Base-by-base conservation (phyloP, 2,888 invertebrate species). In the Argyresthia albistria region DNA sequence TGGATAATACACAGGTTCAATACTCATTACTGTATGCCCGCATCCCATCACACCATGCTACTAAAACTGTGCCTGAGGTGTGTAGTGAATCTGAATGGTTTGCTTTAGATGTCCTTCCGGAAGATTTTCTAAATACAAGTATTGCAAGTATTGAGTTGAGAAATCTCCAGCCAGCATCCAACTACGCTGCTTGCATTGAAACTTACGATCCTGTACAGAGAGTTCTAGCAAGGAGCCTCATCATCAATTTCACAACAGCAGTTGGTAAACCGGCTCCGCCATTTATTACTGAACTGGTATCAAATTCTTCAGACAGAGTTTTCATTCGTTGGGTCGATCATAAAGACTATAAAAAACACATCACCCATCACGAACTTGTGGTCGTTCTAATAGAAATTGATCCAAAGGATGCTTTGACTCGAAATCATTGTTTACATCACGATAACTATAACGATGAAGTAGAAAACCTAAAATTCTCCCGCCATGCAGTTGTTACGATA, bases 61-160 rank as follows among this genome's bases (percentile, higher is more conserved):
- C 63, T 10, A 59, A 63, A 1, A 61, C 73, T 36, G 71, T 78
- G 14, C 82, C 86, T 16, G 84, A 86, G 60, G 71, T 70, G 3
- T 87, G 84, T 55, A 82, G 80, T 51, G 73, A 80, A 45, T 73
- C 69, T 1, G 78, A 86, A 63, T 86, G 86, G 86, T 62, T 69
- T 45, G 66, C 71, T 46, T 61, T 72, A 11, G 69, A 66, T 56
- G 64, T 25, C 25, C 25, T 25, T 25, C 25, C 25, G 25, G 25
- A 25, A 25, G 25, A 25, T 25, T 25, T 25, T 25, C 2, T 25
- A 6, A 25, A 25, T 25, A 25, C 25, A 25, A 25, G 66, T n/a
- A 54, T 62, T 43, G 67, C 64, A 9, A 53, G 61, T 11, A 62
- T 74, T 1, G 57, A 70, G 46, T 60, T 86, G 0, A 61, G 62